Evolutionary conservation across 2,113 vertebrate genomes (phyloP), one percentile per base, ranked within the genome.

Genomic region (Aphyosemion australe): DNA sequence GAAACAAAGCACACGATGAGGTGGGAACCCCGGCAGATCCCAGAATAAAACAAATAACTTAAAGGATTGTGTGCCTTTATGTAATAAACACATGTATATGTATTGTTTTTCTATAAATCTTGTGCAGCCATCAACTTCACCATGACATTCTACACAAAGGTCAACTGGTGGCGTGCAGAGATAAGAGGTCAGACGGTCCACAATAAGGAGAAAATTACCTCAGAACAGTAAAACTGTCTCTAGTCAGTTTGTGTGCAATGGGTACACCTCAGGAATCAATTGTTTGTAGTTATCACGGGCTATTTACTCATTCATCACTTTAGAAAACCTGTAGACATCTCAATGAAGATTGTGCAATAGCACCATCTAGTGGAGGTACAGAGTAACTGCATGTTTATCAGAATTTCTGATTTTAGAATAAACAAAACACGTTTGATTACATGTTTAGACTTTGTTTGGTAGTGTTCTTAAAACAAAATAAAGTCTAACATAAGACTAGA

Each of bases 131-230:
- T 20, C 62, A 72, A 79, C 69, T 80, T 61, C 62, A 41, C 31
- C 45, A 2, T 88, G 87, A 84, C 82, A 86, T 86, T 88, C 80
- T 76, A 55, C 62, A 77, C 47, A 88, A 88, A 90, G 85, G 88
- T 86, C 88, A 85, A 14, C 66, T 60, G 47, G 81, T 54, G 83
- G 78, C 61, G 76, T 80, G 78, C 62, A 69, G 3, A 74, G 80
- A 88, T 86, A 87, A 80, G 77, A 41, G 61, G 65, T 59, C 69
- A 80, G 78, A 80, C 80, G 53, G 53, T 54, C 74, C 39, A 43
- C 45, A 39, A 34, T 12, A 61, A 2, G 41, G 12, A 31, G 55
- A 19, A 37, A 59, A 16, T 64, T 11, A 57, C 39, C 54, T 54
- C 63, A 62, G 50, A 51, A 74, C 70, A 73, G 73, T 43, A 61